Percentiles rank a stretch among this genome's conserved stretches.
phyloP scores from a whole-genome alignment of 1,140 invertebrate genomes.

The Fragariocoptes setiger region DNA sequence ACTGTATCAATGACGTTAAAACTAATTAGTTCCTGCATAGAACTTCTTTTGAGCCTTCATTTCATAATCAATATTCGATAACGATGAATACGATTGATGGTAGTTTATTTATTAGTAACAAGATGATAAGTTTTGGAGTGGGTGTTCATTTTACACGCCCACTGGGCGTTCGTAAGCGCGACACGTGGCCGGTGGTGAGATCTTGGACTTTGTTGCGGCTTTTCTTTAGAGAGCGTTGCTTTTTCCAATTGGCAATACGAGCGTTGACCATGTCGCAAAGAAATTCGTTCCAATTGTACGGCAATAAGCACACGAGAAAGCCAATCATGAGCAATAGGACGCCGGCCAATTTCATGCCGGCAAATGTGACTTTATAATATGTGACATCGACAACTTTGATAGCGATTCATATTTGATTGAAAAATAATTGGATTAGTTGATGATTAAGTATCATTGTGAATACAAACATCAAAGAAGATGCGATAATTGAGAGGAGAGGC shows the following conservation, averaged over 20 bases:
- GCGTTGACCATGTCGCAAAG: constrained; percentile 55
- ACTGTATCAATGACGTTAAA: too few species aligned
- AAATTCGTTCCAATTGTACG: constrained; percentile 77
- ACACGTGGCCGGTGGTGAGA: constrained; percentile 9
- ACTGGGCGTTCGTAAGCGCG: constrained; percentile 11
- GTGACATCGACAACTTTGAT: constrained; percentile 49
- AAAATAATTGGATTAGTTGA: neutral
- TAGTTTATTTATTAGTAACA: neutral
- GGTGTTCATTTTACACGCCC: constrained; percentile 11
- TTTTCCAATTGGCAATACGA: constrained; percentile 9
- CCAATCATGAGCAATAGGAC: constrained; percentile 37
- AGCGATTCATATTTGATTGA: neutral
- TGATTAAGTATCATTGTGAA: too few species aligned
- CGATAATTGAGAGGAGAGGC: too few species aligned
- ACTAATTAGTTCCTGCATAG: too few species aligned
- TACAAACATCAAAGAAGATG: too few species aligned
- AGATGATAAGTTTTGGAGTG: too few species aligned
- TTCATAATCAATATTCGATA: too few species aligned
- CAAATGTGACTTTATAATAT: constrained; percentile 46
- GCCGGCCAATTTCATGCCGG: constrained; percentile 71
- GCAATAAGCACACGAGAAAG: constrained; percentile 44
- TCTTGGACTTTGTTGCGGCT: constrained; percentile 5
- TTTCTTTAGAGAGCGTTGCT: constrained; percentile 8
- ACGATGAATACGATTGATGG: neutral
- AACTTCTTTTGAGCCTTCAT: too few species aligned